These are phyloP conservation scores for Gallinago nigripennis DNA, from an alignment of 2,797 vertebrate species.

Conservation along the genomic window DNA sequence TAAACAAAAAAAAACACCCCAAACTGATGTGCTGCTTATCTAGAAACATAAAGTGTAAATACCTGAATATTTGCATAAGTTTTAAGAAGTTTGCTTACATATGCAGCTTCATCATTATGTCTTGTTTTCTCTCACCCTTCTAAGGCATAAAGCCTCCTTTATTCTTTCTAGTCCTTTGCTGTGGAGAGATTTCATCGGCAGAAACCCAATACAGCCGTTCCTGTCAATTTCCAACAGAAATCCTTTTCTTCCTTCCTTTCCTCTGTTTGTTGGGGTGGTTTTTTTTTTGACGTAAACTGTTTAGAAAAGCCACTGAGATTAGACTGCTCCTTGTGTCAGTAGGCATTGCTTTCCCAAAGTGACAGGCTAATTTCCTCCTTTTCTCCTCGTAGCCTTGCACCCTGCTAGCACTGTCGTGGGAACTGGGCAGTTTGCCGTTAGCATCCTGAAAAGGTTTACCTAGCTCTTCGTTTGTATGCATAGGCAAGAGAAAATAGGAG, in stretches of 20 bases:
- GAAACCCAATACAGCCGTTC: constrained; percentile 44
- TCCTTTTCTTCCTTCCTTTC: constrained; percentile 38
- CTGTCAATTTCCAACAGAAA: constrained; percentile 49
- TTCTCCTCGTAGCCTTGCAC: not conserved
- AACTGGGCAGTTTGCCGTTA: not conserved
- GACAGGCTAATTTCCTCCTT: constrained; percentile 42
- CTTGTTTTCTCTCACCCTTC: not conserved
- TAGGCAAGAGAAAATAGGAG: not conserved
- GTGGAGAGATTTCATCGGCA: constrained; percentile 17
- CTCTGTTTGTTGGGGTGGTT: not conserved
- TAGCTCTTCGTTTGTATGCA: not conserved
- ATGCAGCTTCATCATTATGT: not conserved
- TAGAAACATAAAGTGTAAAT: not conserved
- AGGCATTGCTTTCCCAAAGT: constrained; percentile 17
- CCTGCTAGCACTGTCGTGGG: not conserved
- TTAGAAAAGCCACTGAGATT: constrained; percentile 33
- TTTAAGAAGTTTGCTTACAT: not conserved
- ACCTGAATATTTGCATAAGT: not conserved
- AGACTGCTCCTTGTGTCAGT: not conserved
- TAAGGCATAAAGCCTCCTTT: constrained; percentile 46
- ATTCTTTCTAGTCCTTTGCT: not conserved
- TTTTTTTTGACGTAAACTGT: constrained; percentile 12
- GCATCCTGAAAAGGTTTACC: constrained; percentile 5
- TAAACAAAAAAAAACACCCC: not conserved
- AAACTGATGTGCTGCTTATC: not conserved